phyloP scores from a whole-genome alignment of 2,113 vertebrate species.

The Hydropotes inermis region DNA sequence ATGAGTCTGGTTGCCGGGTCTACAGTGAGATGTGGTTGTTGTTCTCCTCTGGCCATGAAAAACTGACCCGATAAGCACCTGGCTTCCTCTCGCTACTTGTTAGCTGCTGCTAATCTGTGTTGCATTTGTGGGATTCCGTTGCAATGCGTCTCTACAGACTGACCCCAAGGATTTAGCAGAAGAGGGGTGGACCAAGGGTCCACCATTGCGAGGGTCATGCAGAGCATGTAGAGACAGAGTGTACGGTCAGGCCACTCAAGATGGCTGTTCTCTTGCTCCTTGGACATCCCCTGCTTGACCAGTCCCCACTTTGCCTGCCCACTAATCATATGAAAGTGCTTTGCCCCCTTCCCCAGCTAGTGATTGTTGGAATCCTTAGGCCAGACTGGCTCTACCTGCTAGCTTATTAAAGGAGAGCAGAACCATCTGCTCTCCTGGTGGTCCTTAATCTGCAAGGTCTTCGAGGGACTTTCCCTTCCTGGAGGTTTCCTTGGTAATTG shows the following conservation, averaged over 20 bases:
- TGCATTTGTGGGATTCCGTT: background rate
- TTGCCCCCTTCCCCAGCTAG: background rate
- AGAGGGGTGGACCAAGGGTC: background rate
- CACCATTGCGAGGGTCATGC: background rate
- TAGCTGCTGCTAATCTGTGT: background rate
- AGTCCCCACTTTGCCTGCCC: background rate
- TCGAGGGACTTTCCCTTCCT: rapidly evolving
- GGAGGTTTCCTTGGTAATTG: background rate
- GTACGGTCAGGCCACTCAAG: background rate
- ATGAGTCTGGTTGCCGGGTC: background rate
- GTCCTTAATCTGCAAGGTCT: background rate
- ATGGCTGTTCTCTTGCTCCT: background rate
- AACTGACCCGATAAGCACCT: background rate
- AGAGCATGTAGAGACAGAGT: background rate
- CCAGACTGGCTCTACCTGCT: background rate
- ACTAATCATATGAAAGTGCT: background rate
- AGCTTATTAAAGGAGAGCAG: background rate
- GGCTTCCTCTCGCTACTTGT: background rate
- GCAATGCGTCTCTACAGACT: background rate
- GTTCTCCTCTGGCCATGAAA: background rate
- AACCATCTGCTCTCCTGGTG: background rate
- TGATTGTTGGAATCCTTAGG: background rate
- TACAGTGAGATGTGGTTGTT: background rate
- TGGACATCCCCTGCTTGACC: background rate
- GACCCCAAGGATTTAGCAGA: background rate